These are phyloP conservation scores for Stichodactyla mertensii DNA, from an alignment of 64 coral and sea anemone species.

Conservation along the genomic window DNA sequence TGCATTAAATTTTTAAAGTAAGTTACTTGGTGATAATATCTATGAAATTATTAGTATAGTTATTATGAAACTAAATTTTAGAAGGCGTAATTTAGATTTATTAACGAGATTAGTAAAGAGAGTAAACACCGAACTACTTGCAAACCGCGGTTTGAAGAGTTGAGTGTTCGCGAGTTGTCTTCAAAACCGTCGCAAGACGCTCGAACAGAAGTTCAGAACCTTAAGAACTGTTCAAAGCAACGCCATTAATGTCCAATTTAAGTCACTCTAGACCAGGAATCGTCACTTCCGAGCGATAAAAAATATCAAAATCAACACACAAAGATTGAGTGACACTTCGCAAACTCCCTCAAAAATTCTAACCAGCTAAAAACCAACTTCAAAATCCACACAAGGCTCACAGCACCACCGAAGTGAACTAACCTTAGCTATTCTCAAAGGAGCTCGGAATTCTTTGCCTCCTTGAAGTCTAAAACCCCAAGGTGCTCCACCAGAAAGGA, in stretches of 20 bases:
- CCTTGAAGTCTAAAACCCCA: constrained; percentile 98
- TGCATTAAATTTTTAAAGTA: neutral
- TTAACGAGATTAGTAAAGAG: constrained; percentile 14
- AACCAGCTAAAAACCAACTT: neutral
- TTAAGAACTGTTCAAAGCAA: neutral
- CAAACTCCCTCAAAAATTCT: neutral
- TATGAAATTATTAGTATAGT: neutral
- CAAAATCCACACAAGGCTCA: neutral
- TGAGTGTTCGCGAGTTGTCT: neutral
- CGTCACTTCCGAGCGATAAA: constrained; percentile 18
- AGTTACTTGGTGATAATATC: neutral
- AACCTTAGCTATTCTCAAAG: constrained; percentile 97
- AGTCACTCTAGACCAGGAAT: neutral
- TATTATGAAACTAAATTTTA: constrained; percentile 13
- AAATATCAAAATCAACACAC: constrained; percentile 19
- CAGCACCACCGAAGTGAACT: constrained; percentile 6
- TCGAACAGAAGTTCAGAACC: neutral
- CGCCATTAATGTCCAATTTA: neutral
- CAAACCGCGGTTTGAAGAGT: neutral
- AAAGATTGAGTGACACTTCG: constrained; percentile 5
- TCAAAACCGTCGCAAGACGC: neutral
- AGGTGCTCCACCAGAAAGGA: constrained; percentile 81
- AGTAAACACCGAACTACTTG: neutral
- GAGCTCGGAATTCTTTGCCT: constrained; percentile 95
- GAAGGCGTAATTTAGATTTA: constrained; percentile 14